phyloP scores from a whole-genome alignment of 2,797 vertebrate genomes.

The Allobates femoralis region DNA sequence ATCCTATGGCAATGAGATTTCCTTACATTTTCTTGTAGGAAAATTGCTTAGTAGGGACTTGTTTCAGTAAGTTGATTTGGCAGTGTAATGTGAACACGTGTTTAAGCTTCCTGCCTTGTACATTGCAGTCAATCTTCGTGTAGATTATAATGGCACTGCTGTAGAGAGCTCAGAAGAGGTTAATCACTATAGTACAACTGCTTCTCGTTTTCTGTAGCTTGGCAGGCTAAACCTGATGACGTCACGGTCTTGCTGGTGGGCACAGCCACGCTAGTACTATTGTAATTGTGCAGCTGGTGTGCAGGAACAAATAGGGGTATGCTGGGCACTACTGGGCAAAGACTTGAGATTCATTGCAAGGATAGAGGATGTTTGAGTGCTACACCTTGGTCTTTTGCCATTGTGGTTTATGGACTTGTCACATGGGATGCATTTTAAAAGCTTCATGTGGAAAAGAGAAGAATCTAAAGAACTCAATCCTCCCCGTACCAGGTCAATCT shows the following conservation, averaged over 20 bases:
- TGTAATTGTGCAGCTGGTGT: conserved; percentile 65
- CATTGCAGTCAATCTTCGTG: conserved; percentile 14
- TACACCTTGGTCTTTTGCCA: conserved; percentile 33
- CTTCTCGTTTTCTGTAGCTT: conserved; percentile 24
- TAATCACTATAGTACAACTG: not conserved
- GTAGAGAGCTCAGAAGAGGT: conserved; percentile 12
- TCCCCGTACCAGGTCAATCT: not conserved
- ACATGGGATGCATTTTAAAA: conserved; percentile 51
- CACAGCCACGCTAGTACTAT: conserved; percentile 37
- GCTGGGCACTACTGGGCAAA: conserved; percentile 66
- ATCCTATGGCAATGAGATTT: not conserved
- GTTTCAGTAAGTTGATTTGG: conserved; percentile 22
- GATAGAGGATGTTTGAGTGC: not conserved
- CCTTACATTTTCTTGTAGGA: not conserved
- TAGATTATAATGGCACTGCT: conserved; percentile 6
- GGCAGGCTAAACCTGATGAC: conserved; percentile 26
- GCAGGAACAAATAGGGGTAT: conserved; percentile 67
- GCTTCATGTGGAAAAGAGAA: conserved; percentile 16
- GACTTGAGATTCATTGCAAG: conserved; percentile 45
- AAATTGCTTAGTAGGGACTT: not conserved
- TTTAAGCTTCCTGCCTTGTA: not conserved
- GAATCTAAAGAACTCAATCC: not conserved
- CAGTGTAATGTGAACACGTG: conserved; percentile 16
- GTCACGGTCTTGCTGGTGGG: conserved; percentile 26
- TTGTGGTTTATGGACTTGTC: conserved; percentile 8